phyloP scores from a whole-genome alignment of 37 sponge, comb jelly and placozoan genomes.

The Cladorhizidae sp. region DNA sequence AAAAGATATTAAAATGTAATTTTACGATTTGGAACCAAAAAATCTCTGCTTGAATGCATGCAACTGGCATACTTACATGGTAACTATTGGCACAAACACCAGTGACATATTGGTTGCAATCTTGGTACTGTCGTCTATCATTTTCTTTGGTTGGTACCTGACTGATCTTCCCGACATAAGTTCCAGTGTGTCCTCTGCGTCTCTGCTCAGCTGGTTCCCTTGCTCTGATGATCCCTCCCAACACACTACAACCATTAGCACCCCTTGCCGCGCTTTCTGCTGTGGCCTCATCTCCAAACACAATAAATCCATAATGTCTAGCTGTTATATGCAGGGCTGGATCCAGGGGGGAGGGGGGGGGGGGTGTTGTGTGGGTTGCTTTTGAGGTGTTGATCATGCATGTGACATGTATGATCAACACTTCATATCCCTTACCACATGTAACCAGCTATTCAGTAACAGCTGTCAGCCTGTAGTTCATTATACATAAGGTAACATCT shows the following conservation, averaged over 20 bases:
- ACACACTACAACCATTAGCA: background rate
- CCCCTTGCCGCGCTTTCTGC: background rate
- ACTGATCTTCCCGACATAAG: background rate
- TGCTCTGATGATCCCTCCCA: background rate
- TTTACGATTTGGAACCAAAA: no score
- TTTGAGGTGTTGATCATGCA: no score
- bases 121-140: background rate
- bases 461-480: no score
- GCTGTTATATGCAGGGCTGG: no score
- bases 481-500: no score
- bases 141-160: background rate
- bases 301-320: constrained; percentile 4
- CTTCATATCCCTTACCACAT: no score
- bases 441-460: no score
- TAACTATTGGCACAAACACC: background rate
- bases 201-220: background rate
- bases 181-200: background rate
- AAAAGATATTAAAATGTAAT: no score
- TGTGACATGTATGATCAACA: no score
- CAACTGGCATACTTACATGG: background rate
- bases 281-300: background rate
- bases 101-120: background rate
- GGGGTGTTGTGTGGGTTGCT: no score
- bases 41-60: no score
- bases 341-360: no score